Evolutionary conservation across 2,113 vertebrate genomes (phyloP).

Genomic region (Nibea albiflora): DNA sequence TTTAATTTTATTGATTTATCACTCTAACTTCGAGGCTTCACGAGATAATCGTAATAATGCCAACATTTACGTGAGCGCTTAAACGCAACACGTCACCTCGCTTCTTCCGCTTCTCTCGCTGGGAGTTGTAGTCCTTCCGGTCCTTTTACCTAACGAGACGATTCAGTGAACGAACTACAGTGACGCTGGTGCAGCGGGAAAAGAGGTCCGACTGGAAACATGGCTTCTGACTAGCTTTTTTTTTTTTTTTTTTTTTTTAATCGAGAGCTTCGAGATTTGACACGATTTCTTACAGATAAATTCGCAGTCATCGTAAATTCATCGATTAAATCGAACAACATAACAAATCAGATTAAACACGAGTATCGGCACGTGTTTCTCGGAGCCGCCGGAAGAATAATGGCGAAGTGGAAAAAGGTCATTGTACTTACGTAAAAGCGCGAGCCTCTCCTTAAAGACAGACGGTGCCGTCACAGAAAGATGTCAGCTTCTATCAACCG

Average conservation of each 20-base stretch:
- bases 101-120: fast-evolving
- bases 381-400: neutral
- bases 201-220: constrained; percentile 38
- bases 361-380: fast-evolving
- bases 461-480: neutral
- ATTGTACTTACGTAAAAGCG: constrained; percentile 59
- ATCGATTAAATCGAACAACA: too few species aligned
- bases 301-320: too few species aligned
- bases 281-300: neutral
- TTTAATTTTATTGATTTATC: fast-evolving
- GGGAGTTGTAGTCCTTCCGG: constrained; percentile 62
- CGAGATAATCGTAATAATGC: fast-evolving
- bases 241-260: fast-evolving
- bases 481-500: constrained; percentile 1
- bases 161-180: constrained; percentile 49
- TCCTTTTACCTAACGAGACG: fast-evolving
- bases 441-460: neutral
- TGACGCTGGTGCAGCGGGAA: neutral
- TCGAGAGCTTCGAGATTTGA: neutral
- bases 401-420: constrained; percentile 48
- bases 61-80: neutral
- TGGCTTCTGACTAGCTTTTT: neutral
- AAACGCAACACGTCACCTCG: neutral
- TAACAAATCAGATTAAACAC: fast-evolving
- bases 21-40: fast-evolving